A percentile compares a stretch with the other conserved stretches of the same genome.
Conservation (phyloP, 2,797 vertebrate species). For the Microcaecilia unicolor region DNA sequence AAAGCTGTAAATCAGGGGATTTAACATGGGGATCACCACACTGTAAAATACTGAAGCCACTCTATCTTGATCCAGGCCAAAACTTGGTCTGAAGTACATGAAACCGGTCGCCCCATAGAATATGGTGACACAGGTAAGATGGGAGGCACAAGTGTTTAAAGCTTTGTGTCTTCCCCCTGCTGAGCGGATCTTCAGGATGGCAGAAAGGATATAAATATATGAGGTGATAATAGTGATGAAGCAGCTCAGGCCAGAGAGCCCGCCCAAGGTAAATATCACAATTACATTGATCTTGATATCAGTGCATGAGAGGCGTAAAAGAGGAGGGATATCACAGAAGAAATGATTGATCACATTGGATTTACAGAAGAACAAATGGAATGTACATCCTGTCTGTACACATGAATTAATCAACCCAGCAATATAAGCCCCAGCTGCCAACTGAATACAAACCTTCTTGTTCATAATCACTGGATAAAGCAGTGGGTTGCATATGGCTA, state of each 20-base stretch:
- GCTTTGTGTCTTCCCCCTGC: too few species aligned
- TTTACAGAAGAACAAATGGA: background rate
- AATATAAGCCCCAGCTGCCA: conserved; percentile 10
- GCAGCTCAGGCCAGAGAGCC: conserved; percentile 12
- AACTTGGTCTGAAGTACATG: conserved; percentile 6
- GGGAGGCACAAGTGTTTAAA: too few species aligned
- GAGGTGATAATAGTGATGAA: conserved; percentile 14
- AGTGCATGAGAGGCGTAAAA: conserved; percentile 11
- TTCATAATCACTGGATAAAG: conserved; percentile 16
- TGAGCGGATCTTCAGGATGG: too few species aligned
- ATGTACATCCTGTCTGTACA: background rate
- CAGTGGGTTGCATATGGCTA: conserved; percentile 23
- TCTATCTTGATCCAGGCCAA: conserved; percentile 1
- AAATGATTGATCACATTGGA: too few species aligned
- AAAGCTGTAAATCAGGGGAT: too few species aligned
- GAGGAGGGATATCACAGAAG: conserved; percentile 14
- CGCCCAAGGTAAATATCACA: conserved; percentile 13
- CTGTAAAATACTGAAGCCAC: conserved; percentile 10
- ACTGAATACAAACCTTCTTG: background rate
- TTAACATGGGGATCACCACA: conserved; percentile 15
- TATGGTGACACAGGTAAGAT: conserved; percentile 3
- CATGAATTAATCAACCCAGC: conserved; percentile 4
- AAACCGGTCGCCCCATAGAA: conserved; percentile 24
- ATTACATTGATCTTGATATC: conserved; percentile 15
- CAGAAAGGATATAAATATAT: conserved; percentile 11